phyloP scores from a whole-genome alignment of 2,888 invertebrate genomes.

The Nematopogon swammerdamellus region DNA sequence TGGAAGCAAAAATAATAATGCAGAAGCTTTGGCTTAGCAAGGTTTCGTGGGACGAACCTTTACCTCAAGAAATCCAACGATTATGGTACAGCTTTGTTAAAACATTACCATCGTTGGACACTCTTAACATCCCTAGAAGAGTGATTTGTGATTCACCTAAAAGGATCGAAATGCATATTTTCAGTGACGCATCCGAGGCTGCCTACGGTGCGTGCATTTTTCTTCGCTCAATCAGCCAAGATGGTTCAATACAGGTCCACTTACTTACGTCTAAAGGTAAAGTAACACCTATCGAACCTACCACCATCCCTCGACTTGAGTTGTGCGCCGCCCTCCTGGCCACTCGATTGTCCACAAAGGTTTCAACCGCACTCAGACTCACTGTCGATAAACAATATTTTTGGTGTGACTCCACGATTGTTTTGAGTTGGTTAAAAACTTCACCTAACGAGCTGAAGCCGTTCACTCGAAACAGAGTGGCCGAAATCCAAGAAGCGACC shows the following conservation, averaged over 20 bases:
- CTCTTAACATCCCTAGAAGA: slow-evolving; percentile 4
- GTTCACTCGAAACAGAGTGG: too few species aligned
- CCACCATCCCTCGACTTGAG: slow-evolving; percentile 9
- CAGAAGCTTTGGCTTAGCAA: slow-evolving; percentile 14
- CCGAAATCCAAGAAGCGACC: too few species aligned
- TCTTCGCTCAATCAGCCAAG: neutral
- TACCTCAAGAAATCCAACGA: slow-evolving; percentile 6
- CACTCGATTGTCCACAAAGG: slow-evolving; percentile 3
- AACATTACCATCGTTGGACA: slow-evolving; percentile 3
- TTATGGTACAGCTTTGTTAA: slow-evolving; percentile 3
- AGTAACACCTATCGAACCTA: slow-evolving; percentile 9
- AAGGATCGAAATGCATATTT: slow-evolving; percentile 4
- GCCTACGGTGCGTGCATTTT: slow-evolving; percentile 6
- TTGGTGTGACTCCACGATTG: slow-evolving; percentile 4
- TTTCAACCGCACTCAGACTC: neutral
- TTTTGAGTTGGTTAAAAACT: slow-evolving; percentile 1
- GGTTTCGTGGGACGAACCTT: slow-evolving; percentile 14
- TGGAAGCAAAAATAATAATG: slow-evolving; percentile 14
- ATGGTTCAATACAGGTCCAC: slow-evolving; percentile 2
- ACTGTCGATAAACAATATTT: neutral
- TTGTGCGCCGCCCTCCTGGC: slow-evolving; percentile 9
- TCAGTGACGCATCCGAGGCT: slow-evolving; percentile 5
- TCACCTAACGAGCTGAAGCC: too few species aligned
- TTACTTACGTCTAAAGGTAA: slow-evolving; percentile 3
- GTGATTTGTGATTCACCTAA: neutral